Evolutionary conservation across 2,888 invertebrate species (phyloP).

Genomic region (Melanostoma scalare): DNA sequence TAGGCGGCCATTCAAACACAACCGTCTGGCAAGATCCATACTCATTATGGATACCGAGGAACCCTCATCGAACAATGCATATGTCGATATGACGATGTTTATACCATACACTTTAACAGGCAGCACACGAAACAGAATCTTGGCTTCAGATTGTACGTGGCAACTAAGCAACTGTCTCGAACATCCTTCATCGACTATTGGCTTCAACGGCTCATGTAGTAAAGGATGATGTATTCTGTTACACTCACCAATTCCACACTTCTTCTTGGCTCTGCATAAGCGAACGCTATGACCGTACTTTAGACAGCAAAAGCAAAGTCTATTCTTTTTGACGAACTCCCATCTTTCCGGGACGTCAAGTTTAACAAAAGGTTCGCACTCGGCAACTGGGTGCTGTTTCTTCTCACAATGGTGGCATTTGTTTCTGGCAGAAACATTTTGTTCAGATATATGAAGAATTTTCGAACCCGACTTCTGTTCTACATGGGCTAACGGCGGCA

Average conservation of each 20-base stretch:
- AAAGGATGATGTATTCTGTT: conserved; percentile 45
- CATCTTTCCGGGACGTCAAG: conserved; percentile 29
- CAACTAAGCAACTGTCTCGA: conserved; percentile 18
- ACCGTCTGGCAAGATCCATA: conserved; percentile 8
- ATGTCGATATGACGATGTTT: conserved; percentile 23
- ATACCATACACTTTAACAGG: conserved; percentile 51
- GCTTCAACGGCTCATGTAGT: conserved; percentile 24
- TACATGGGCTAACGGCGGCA: background rate
- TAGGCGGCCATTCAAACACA: background rate
- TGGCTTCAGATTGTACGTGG: conserved; percentile 23
- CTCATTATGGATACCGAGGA: conserved; percentile 55
- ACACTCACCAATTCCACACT: conserved; percentile 42
- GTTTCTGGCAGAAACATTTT: conserved; percentile 26
- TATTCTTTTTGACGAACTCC: conserved; percentile 43
- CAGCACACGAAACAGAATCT: conserved; percentile 42
- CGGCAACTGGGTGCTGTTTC: conserved; percentile 37
- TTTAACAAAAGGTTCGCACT: conserved; percentile 28
- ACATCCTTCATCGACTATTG: conserved; percentile 2
- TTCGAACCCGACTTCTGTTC: conserved; percentile 7
- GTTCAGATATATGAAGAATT: background rate
- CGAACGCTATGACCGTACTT: conserved; percentile 30
- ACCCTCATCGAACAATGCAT: conserved; percentile 56
- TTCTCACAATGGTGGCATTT: conserved; percentile 34
- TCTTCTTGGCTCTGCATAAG: conserved; percentile 26
- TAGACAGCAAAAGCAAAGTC: conserved; percentile 40